Evolutionary conservation across 2,888 invertebrate genomes (phyloP), one percentile per base, ranked within the genome.

Genomic region (Apamea epomidion): DNA sequence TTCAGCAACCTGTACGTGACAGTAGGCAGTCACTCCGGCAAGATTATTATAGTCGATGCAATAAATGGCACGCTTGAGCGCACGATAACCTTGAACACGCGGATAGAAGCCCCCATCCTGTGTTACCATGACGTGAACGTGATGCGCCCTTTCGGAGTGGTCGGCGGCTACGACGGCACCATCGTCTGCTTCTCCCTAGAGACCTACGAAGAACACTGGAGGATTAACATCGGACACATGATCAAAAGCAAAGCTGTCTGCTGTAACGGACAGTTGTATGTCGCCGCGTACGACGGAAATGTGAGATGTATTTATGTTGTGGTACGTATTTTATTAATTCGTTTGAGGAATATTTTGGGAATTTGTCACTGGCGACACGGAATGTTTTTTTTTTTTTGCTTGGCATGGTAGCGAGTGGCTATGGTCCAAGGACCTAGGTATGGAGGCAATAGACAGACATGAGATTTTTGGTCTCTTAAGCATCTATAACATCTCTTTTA

Each of bases 111-210:
- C 0, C 97, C 97, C 2, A 95, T 97, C 3, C 92, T 97, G 25
- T 97, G 97, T 88, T 92, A 95, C 14, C 87, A 93, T 51, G 89
- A 94, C 42, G 91, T 88, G 2, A 76, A 86, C 0, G 51, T 80
- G 54, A 80, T 87, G 45, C 67, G 87, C 2, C 90, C 96, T 7
- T 94, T 94, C 88, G 97, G 98, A 0, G 96, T 98, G 80, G 98
- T 99, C 37, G 99, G 99, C 32, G 98, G 98, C 82, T 98, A 98
- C 93, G 98, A 99, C 94, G 98, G 98, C 10, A 96, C 96, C 25
- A 92, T 99, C 2, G 98, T 99, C 87, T 98, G 98, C 87, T 96
- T 99, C 82, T 92, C 97, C 71, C 91, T 97, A 5, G 92, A 95
- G 51, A 95, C 93, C 78, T 98, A 98, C 73, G 87, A 93, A 60